Evolutionary conservation across 2,797 vertebrate species (phyloP), one percentile per base, ranked within the genome.

Genomic region (Acridotheres tristis): DNA sequence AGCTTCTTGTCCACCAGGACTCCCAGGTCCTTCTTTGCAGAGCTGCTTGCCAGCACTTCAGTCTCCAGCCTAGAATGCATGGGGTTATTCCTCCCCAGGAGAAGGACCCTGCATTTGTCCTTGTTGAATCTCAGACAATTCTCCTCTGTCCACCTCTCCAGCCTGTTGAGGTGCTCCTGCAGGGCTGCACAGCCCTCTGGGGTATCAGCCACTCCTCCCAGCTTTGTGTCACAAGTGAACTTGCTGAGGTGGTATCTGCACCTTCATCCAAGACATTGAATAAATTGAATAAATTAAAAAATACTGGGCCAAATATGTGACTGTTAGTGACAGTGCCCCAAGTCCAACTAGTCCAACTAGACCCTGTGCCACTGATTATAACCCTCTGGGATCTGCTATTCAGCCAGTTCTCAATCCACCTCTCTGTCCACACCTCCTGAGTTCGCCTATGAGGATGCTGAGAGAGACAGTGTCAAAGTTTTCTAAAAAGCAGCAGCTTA

Each of bases 81-180:
- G 3, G 8, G 11, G 8, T 26, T 34, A 40, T 27, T 77, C 18
- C 8, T 72, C 6, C 4, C 26, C 34, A 59, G 30, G 9, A 20
- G 40, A 9, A 77, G 45, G 51, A 34, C 17, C 2, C 21, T 45
- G 36, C 7, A 53, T 0, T 45, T 16, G 26, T 16, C 9, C 32
- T 15, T 59, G 30, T 0, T 48, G 34, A 66, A 59, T 48, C 40
- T 59, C 40, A 84, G 47, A 20, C 7, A 4, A 22, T 15, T 59
- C 21, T 62, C 34, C 21, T 62, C 34, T 36, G 16, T 26, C 26
- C 22, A 21, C 42, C 47, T 59, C 59, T 59, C 27, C 47, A 48
- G 0, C 2, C 53, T 54, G 13, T 2, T 0, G 0, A 42, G 16
- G 12, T 40, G 11, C 13, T 71, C 26, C 53, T 32, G 30, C 10